phyloP scores from a whole-genome alignment of 2,797 vertebrate genomes.

The Anableps anableps region DNA sequence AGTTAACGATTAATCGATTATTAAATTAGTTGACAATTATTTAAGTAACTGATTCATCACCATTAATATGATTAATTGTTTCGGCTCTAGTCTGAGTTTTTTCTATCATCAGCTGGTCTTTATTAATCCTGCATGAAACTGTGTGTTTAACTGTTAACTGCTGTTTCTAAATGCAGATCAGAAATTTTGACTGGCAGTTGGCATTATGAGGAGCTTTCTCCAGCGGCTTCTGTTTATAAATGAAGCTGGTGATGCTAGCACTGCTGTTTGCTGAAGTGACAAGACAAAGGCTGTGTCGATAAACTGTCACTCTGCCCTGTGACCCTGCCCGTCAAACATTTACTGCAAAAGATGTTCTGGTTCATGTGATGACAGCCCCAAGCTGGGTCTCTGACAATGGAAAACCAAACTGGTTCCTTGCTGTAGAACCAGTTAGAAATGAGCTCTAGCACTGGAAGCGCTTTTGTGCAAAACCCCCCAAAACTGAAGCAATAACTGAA shows the following conservation, averaged over 20 bases:
- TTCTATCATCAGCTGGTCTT: not conserved
- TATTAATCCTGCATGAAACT: not conserved
- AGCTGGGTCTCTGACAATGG: not conserved
- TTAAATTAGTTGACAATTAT: not conserved
- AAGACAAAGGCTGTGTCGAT: not conserved
- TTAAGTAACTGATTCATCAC: not conserved
- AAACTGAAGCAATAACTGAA: not conserved
- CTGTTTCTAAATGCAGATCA: not conserved
- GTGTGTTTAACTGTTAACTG: not conserved
- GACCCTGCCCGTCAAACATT: not conserved
- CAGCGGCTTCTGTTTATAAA: not conserved
- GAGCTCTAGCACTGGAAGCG: not conserved
- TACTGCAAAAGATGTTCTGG: not conserved
- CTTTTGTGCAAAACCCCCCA: not conserved
- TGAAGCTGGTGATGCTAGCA: not conserved
- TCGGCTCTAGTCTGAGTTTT: not conserved
- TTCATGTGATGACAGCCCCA: not conserved
- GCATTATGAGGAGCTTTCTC: not conserved
- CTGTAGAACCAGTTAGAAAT: not conserved
- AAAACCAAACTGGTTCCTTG: not conserved
- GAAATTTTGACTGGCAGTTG: not conserved
- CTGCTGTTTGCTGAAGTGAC: not conserved
- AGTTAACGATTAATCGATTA: not conserved
- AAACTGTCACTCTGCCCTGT: not conserved
- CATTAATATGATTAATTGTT: fast-evolving